Evolutionary conservation across 2,888 invertebrate genomes (phyloP).

Genomic region (Scrobipalpa costella): DNA sequence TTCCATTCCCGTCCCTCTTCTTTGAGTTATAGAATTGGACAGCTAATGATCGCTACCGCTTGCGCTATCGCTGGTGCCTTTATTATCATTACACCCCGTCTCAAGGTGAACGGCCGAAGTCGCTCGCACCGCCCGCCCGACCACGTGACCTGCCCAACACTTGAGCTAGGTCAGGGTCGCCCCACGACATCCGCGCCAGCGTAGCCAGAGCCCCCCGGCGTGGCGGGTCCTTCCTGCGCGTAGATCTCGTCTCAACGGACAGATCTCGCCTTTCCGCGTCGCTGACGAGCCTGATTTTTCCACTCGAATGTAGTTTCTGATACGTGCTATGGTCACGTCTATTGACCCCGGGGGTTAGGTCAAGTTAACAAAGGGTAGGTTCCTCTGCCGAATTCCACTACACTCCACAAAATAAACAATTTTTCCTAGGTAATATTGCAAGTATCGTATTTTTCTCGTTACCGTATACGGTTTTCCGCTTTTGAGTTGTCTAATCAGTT

Average conservation of each 20-base stretch:
- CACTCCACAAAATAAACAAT: too few relatives aligned
- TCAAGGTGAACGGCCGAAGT: slow-evolving; percentile 76
- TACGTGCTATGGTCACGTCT: slow-evolving; percentile 55
- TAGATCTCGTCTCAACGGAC: slow-evolving; percentile 46
- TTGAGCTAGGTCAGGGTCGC: slow-evolving; percentile 78
- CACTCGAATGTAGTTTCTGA: slow-evolving; percentile 71
- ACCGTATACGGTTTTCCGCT: too few relatives aligned
- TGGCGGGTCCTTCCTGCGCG: slow-evolving; percentile 32
- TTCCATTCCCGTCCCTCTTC: too few relatives aligned
- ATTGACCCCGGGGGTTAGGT: slow-evolving; percentile 66
- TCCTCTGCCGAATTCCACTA: slow-evolving; percentile 28
- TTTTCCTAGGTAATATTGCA: too few relatives aligned
- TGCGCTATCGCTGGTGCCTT: slow-evolving; percentile 4
- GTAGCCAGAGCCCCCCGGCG: slow-evolving; percentile 50
- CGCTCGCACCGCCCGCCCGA: slow-evolving; percentile 68
- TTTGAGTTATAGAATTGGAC: too few relatives aligned
- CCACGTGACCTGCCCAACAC: slow-evolving; percentile 75
- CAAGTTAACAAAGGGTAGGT: slow-evolving; percentile 47
- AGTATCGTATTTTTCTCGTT: too few relatives aligned
- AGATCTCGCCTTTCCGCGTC: slow-evolving; percentile 53
- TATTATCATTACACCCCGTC: slow-evolving; percentile 52
- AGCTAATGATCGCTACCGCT: not conserved
- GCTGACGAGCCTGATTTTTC: slow-evolving; percentile 68
- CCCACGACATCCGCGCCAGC: slow-evolving; percentile 57
- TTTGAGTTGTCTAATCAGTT: too few relatives aligned